These are phyloP conservation scores for Cygnus buccinator DNA, from an alignment of 2,113 vertebrate species.

Conservation along the genomic window DNA sequence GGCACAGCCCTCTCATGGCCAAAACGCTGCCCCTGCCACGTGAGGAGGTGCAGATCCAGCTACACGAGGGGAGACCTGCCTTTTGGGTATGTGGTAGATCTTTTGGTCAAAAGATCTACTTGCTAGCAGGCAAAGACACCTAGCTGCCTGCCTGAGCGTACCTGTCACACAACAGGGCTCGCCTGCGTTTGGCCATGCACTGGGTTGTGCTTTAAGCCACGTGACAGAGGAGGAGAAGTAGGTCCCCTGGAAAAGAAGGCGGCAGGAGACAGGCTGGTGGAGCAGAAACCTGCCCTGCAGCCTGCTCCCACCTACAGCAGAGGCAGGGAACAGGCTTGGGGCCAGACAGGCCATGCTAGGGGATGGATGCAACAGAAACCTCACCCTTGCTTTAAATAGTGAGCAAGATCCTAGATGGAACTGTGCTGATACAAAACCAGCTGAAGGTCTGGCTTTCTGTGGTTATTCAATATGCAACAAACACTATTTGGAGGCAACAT, in stretches of 20 bases:
- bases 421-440: conserved; percentile 23
- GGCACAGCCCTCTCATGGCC: neutral
- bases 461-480: neutral
- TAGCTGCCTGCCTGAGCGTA: neutral
- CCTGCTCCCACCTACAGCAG: conserved; percentile 18
- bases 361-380: conserved; percentile 42
- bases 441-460: neutral
- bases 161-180: neutral
- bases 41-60: neutral
- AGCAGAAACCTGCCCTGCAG: neutral
- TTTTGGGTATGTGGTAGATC: neutral
- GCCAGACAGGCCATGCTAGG: neutral
- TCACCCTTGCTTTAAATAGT: conserved; percentile 42
- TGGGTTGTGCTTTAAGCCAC: neutral
- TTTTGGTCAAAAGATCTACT: neutral
- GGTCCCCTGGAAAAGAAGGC: neutral
- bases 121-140: neutral
- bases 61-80: neutral
- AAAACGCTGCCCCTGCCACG: neutral
- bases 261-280: neutral
- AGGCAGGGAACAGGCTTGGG: neutral
- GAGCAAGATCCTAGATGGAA: conserved; percentile 12
- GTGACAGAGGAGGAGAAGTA: neutral
- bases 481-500: neutral
- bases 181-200: neutral